Evolutionary conservation across 2,888 invertebrate genomes (phyloP).

Genomic region (Bhutanitis thaidina): DNA sequence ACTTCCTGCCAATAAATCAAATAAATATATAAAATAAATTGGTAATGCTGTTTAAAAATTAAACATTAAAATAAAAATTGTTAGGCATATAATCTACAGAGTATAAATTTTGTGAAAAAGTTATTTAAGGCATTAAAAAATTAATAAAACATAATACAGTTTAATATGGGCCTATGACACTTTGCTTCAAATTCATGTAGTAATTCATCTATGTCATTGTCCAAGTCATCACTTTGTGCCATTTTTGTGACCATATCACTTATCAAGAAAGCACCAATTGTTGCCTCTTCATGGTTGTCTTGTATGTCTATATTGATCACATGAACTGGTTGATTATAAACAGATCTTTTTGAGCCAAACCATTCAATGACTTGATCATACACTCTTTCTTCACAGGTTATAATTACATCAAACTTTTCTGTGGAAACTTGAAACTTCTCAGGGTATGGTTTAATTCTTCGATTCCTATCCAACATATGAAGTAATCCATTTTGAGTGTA

Average conservation of each 20-base stretch:
- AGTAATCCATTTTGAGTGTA: constrained; percentile 99
- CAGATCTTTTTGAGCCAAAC: constrained; percentile 89
- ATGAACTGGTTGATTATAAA: constrained; percentile 94
- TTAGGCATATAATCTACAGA: neutral
- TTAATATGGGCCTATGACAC: constrained; percentile 91
- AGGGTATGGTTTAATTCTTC: constrained; percentile 95
- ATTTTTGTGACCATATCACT: constrained; percentile 96
- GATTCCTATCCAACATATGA: constrained; percentile 98
- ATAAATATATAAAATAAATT: neutral
- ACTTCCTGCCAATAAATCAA: no score
- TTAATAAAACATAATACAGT: constrained; percentile 96
- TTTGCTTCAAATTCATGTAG: constrained; percentile 96
- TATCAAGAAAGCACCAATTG: constrained; percentile 98
- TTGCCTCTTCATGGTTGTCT: constrained; percentile 99
- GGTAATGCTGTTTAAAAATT: neutral
- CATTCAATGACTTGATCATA: constrained; percentile 98
- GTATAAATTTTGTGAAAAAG: neutral
- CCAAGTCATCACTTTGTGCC: constrained; percentile 93
- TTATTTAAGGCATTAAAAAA: neutral
- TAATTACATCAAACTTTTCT: constrained; percentile 96
- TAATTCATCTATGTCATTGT: constrained; percentile 98
- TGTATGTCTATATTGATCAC: constrained; percentile 99
- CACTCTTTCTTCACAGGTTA: constrained; percentile 98
- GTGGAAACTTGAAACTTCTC: constrained; percentile 95
- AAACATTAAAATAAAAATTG: neutral